Evolutionary conservation across 2,888 invertebrate species (phyloP).

Genomic region (Neoaliturus tenellus): DNA sequence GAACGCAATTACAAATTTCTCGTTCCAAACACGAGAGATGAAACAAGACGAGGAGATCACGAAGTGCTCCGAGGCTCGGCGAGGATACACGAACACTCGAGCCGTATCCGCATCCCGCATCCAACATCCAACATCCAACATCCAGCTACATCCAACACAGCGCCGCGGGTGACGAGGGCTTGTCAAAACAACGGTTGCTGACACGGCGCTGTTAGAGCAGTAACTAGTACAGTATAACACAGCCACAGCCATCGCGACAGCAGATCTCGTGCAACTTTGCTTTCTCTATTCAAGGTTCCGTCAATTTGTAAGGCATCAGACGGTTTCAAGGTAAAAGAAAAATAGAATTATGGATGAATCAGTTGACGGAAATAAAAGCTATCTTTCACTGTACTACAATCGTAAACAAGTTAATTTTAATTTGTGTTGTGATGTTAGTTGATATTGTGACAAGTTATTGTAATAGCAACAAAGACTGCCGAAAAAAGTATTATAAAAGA

Average conservation of each 20-base stretch:
- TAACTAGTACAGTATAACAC: background rate
- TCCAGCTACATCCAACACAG: no score
- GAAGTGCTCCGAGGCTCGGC: background rate
- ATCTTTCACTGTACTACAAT: no score
- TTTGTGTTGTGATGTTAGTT: no score
- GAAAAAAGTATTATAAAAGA: no score
- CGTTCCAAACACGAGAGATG: background rate
- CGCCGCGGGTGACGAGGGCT: background rate
- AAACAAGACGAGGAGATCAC: background rate
- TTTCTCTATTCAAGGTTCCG: background rate
- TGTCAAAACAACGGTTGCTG: background rate
- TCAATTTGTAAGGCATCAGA: background rate
- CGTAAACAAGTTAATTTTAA: no score
- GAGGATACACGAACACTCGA: background rate
- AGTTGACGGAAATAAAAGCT: no score
- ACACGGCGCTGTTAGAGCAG: no score
- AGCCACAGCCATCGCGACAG: background rate
- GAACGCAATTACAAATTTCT: no score
- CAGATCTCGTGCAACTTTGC: background rate
- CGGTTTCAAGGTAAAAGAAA: background rate
- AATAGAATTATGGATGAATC: background rate
- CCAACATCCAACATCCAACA: background rate
- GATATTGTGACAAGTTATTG: no score
- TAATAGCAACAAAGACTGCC: no score
- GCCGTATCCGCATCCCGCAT: background rate